phyloP scores from a whole-genome alignment of 2,888 invertebrate species.

The Cheiracanthium punctorium region DNA sequence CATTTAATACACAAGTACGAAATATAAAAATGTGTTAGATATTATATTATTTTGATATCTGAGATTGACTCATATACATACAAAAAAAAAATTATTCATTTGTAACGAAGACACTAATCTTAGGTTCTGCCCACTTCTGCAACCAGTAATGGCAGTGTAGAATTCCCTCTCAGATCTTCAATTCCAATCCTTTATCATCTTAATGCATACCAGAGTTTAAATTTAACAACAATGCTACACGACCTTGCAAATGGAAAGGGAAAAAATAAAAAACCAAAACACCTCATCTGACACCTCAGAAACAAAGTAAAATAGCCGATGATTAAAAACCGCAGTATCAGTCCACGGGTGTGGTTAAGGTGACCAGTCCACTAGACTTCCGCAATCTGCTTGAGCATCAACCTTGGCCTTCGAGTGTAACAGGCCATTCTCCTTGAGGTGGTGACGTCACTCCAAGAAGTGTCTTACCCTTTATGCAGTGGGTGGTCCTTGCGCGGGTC shows the following conservation, averaged over 20 bases:
- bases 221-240: conserved; percentile 2
- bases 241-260: conserved; percentile 10
- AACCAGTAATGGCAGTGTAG: too few relatives aligned
- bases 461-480: conserved; percentile 6
- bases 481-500: conserved; percentile 47
- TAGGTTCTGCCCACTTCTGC: too few relatives aligned
- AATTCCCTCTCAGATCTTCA: neutral
- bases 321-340: conserved; percentile 30
- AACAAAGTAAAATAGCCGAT: conserved; percentile 41
- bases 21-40: too few relatives aligned
- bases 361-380: conserved; percentile 54
- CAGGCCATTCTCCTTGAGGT: conserved; percentile 57
- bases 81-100: too few relatives aligned
- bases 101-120: too few relatives aligned
- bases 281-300: conserved; percentile 49
- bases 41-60: too few relatives aligned
- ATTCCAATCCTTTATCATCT: neutral
- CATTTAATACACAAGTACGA: too few relatives aligned
- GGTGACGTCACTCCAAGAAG: conserved; percentile 43
- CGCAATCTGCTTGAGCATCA: conserved; percentile 49
- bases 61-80: too few relatives aligned
- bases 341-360: conserved; percentile 28
- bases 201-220: neutral
- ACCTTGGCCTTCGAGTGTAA: conserved; percentile 52
- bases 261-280: conserved; percentile 18